phyloP scores from a whole-genome alignment of 2,113 vertebrate genomes.

The Nycticorax nycticorax region DNA sequence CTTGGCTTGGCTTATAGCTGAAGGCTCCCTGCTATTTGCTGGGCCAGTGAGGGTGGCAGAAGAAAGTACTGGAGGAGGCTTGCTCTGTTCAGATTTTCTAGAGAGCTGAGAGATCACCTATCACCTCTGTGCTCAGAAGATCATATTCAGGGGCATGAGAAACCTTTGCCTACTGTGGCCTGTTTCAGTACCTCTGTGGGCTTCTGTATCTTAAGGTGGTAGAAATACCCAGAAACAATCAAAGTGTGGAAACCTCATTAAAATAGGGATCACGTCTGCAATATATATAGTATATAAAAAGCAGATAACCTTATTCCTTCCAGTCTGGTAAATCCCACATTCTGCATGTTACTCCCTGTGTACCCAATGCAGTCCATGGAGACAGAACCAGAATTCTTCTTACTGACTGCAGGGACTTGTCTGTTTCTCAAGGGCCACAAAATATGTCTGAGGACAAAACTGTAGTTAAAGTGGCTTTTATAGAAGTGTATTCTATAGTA shows the following conservation, averaged over 20 bases:
- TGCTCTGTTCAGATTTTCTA: not conserved
- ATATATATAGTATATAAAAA: not conserved
- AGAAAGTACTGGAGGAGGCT: not conserved
- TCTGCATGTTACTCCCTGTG: not conserved
- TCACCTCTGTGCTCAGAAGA: not conserved
- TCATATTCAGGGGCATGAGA: not conserved
- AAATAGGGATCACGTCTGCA: not conserved
- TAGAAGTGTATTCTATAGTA: not conserved
- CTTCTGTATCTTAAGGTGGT: not conserved
- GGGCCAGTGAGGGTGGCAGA: not conserved
- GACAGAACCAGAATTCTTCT: not conserved
- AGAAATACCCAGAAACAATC: not conserved
- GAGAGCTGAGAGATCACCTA: not conserved
- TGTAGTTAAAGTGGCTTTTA: not conserved
- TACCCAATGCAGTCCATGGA: not conserved
- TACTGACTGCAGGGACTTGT: too few species aligned
- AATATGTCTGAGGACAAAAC: not conserved
- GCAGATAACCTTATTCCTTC: not conserved
- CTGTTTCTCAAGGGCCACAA: not conserved
- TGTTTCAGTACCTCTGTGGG: not conserved
- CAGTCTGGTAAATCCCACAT: not conserved
- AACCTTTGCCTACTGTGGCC: not conserved
- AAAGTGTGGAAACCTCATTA: not conserved
- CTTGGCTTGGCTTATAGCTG: not conserved
- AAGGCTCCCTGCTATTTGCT: not conserved